These are phyloP conservation scores for Alentia gelatinosa DNA, from an alignment of 2,888 invertebrate species.

Conservation along the genomic window DNA sequence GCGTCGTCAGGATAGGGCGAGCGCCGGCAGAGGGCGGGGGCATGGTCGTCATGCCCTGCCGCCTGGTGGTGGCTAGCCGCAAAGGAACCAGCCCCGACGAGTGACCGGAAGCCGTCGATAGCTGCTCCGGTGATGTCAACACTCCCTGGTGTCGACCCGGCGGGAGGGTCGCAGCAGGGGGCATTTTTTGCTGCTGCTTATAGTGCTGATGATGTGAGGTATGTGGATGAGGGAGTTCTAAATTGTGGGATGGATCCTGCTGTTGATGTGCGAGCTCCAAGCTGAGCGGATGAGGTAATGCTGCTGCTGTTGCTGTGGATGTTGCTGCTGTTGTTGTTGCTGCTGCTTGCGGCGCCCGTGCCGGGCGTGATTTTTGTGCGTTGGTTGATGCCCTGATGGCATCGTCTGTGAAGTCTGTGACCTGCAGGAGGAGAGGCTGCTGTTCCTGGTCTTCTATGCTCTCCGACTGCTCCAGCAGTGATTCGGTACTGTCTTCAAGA, in stretches of 20 bases:
- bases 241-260: no score
- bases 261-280: not conserved
- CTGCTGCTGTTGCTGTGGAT: not conserved
- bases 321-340: no score
- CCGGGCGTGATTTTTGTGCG: not conserved
- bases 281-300: not conserved
- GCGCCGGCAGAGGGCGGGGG: not conserved
- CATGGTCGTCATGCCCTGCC: not conserved
- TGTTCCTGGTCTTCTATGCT: not conserved
- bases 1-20: not conserved
- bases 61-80: not conserved
- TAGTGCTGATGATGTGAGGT: not conserved
- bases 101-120: not conserved
- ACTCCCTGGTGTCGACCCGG: not conserved
- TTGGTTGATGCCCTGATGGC: not conserved
- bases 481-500: not conserved
- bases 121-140: not conserved
- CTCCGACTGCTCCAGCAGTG: not conserved
- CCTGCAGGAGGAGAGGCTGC: not conserved
- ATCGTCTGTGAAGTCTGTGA: not conserved
- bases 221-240: no score
- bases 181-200: not conserved
- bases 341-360: no score
- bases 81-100: constrained; percentile 3
- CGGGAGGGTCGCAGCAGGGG: no score